Evolutionary conservation across 2,113 vertebrate genomes (phyloP), one percentile per base, ranked within the genome.

Genomic region (Pseudorhombus dupliciocellatus): DNA sequence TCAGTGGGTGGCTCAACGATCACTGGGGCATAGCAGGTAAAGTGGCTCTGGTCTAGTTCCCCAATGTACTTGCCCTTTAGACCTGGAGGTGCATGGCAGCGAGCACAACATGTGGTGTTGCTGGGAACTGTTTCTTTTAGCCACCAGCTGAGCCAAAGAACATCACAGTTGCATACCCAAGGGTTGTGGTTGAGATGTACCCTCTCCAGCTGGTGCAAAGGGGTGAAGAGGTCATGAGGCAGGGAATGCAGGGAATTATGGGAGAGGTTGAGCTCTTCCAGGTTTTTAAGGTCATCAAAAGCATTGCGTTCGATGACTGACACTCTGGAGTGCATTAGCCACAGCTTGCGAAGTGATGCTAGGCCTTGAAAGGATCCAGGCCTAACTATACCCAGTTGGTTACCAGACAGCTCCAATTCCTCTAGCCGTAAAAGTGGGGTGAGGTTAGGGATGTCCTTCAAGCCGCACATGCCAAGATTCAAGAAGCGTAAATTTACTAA

Each of bases 61-160:
- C 97, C 97, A 4, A 99, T 93, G 81, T 98, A 98, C 0, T 97
- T 94, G 0, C 96, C 96, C 51, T 97, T 95, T 40, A 98, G 64
- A 4, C 90, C 94, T 0, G 97, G 96, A 0, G 97, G 97, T 0
- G 97, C 96, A 75, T 98, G 97, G 85, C 97, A 99, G 0, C 97
- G 96, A 5, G 97, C 97, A 21, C 97, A 99, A 86, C 97, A 99
- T 0, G 96, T 98, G 7, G 97, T 98, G 91, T 99, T 99, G 75
- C 95, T 97, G 5, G 97, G 97, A 75, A 98, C 97, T 0, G 97
- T 98, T 90, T 99, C 97, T 75, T 97, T 93, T n/a, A 99, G 85
- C 97, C 97, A 99, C 97, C 97, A 99, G 59, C 97, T 98, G 0
- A 99, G 87, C 97, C 97, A 99, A 0, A 99, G 92, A 12, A 98